phyloP scores from a whole-genome alignment of 1,140 invertebrate species.

The Procambarus virginalis region DNA sequence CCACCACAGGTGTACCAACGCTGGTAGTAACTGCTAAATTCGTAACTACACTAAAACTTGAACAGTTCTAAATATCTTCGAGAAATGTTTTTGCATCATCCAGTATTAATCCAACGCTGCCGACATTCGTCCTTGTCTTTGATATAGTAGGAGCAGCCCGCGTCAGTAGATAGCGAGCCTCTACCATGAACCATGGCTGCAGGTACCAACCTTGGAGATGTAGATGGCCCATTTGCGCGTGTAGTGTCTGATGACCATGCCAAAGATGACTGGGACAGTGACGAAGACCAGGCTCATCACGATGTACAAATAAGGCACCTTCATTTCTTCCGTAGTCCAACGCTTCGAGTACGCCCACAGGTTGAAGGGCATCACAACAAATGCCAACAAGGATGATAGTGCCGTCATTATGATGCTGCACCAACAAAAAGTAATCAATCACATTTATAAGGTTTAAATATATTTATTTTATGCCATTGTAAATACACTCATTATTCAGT shows the following conservation, averaged over 20 bases:
- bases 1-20: too few relatives aligned
- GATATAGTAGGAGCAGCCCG: background rate
- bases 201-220: constrained; percentile 38
- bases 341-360: constrained; percentile 35
- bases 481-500: too few relatives aligned
- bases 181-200: background rate
- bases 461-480: background rate
- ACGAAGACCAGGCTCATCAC: constrained; percentile 47
- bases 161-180: background rate
- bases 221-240: constrained; percentile 32
- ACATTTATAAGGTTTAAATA: background rate
- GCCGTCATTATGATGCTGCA: constrained; percentile 58
- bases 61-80: too few relatives aligned
- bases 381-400: constrained; percentile 36
- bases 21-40: too few relatives aligned
- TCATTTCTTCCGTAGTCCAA: constrained; percentile 47
- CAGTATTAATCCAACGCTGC: too few relatives aligned
- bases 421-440: background rate
- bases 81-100: too few relatives aligned
- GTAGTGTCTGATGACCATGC: constrained; percentile 45
- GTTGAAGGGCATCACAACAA: constrained; percentile 51
- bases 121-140: background rate
- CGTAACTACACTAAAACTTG: too few relatives aligned
- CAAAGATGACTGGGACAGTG: constrained; percentile 31
- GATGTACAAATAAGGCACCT: constrained; percentile 46